Evolutionary conservation across 2,888 invertebrate genomes (phyloP), one percentile per base, ranked within the genome.

Genomic region (Blastobasis adustella): DNA sequence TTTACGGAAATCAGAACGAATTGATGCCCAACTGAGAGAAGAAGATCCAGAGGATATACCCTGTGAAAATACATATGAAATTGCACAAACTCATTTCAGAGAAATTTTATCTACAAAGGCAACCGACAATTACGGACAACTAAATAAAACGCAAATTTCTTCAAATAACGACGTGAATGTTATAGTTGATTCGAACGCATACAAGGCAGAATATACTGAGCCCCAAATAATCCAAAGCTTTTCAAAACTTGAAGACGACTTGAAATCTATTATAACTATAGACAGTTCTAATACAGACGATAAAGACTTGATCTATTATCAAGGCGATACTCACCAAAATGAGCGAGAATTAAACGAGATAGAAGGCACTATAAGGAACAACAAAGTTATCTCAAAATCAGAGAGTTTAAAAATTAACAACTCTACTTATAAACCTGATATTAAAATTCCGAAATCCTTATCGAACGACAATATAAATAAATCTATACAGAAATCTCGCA

Each of bases 1-100:
- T 68, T 86, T 93, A 55, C 90, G 92, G 63, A 92, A 92, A 67
- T 93, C 92, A 53, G 93, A 93, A 71, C 90, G 91, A 60, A 93
- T 93, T 63, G 93, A 94, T 72, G 91, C 91, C 52, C 93, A 93
- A 71, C 74, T 93, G 51, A 82, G 93, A 66, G 81, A 86, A 66
- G 83, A 83, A 65, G 85, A 85, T 58, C 79, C 79, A 54, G 85
- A 88, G 67, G 84, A 88, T 47, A 76, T 79, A 61, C 76, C 77
- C 54, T 78, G 77, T 58, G 85, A 87, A 75, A 84, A 80, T 58
- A 79, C 82, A 10, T 88, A 86, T 57, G 87, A 87, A 75, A 75
- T 84, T 61, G 79, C 86, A 45, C 81, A 83, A 67, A 76, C 76
- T n/a, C 78, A 82, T 66, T 85, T 87, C 57, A 62, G 74, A 52